A percentile compares a stretch with the other conserved stretches of the same genome.
These are phyloP conservation scores for Ceramica pisi DNA, from an alignment of 2,888 invertebrate species.

Conservation along the genomic window DNA sequence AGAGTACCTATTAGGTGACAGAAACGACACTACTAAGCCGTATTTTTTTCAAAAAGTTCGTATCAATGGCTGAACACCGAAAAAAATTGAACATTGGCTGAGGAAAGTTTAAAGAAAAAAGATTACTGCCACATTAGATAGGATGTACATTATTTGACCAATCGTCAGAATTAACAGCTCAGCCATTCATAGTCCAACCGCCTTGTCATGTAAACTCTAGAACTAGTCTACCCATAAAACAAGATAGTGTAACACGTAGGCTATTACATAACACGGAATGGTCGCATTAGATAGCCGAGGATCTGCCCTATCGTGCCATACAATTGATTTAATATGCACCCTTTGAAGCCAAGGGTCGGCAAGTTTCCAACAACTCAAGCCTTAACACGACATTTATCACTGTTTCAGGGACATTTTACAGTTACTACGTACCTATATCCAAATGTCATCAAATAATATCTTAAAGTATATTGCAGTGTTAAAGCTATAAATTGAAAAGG, in stretches of 20 bases:
- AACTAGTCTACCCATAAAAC: constrained; percentile 28
- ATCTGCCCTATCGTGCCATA: constrained; percentile 50
- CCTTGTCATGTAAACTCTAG: constrained; percentile 22
- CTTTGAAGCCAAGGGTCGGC: constrained; percentile 54
- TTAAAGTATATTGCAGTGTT: constrained; percentile 13
- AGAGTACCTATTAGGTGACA: too few species aligned
- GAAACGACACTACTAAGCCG: too few species aligned
- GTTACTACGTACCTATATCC: constrained; percentile 1
- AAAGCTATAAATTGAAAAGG: constrained; percentile 15
- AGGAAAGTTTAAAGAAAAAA: too few species aligned
- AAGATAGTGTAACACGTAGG: constrained; percentile 45
- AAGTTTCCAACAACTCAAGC: constrained; percentile 45
- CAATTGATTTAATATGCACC: constrained; percentile 64
- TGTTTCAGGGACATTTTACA: constrained; percentile 9
- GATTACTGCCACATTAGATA: background rate
- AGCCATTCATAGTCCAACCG: background rate
- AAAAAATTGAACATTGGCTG: too few species aligned
- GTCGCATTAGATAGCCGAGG: constrained; percentile 54
- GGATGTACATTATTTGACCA: background rate
- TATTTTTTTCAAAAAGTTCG: too few species aligned
- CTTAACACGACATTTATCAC: constrained; percentile 45
- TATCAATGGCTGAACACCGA: too few species aligned
- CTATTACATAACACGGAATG: constrained; percentile 44
- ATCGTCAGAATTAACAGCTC: background rate
- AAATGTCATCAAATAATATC: constrained; percentile 11